A percentile compares a stretch with the other conserved stretches of the same genome.
These are phyloP conservation scores for Pelobates cultripes DNA, from an alignment of 2,797 vertebrate species.

Conservation along the genomic window DNA sequence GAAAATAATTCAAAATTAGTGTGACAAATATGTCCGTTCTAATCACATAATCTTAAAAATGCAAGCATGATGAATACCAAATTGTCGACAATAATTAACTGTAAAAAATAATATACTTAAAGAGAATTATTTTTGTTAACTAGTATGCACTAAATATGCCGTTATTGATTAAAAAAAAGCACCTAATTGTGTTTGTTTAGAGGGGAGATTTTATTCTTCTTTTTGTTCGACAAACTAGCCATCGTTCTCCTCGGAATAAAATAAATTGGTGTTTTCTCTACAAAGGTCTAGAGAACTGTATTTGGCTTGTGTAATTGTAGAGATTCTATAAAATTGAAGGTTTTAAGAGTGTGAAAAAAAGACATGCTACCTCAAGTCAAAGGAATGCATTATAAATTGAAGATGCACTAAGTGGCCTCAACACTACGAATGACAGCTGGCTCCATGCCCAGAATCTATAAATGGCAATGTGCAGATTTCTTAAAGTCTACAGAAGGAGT, in stretches of 20 bases:
- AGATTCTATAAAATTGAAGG: constrained; percentile 43
- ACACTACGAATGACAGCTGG: constrained; percentile 38
- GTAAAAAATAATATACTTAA: no score
- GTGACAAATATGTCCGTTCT: no score
- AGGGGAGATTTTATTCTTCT: no score
- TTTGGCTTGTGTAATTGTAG: constrained; percentile 39
- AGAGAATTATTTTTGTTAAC: no score
- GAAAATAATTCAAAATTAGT: no score
- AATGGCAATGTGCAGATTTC: constrained; percentile 42
- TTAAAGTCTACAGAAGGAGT: constrained; percentile 23
- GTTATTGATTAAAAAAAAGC: no score
- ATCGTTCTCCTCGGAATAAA: not conserved
- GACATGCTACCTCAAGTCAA: constrained; percentile 36
- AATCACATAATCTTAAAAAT: no score
- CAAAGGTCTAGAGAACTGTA: constrained; percentile 11
- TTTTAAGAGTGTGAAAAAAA: constrained; percentile 37
- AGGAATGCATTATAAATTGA: constrained; percentile 50
- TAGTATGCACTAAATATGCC: no score
- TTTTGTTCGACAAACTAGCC: no score
- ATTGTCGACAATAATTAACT: no score
- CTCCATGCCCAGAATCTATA: constrained; percentile 40
- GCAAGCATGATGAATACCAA: no score
- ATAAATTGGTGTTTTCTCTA: constrained; percentile 43
- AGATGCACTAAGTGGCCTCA: constrained; percentile 40
- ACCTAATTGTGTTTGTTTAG: no score